Base-by-base conservation (phyloP, 2,797 vertebrate genomes). In the Coregonus ussuriensis region DNA sequence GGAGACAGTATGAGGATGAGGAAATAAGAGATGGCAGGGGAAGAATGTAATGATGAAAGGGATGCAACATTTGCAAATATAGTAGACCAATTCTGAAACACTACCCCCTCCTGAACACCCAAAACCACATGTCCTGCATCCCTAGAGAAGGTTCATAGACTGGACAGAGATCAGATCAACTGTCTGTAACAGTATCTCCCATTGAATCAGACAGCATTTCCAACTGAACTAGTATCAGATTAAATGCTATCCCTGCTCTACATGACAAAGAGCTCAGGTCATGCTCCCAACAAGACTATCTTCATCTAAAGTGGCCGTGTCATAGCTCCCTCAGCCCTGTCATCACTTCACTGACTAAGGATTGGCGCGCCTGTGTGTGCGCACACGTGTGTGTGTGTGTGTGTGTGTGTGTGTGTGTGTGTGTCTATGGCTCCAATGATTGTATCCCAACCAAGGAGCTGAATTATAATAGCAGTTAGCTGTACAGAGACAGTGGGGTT, bases 11-110 rank as follows among this genome's bases (percentile, higher is more conserved):
- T 33, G 15, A 41, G 59, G 65, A 70, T 25, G 73, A 59, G 54
- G 3, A 75, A 88, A 80, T 77, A 4, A 62, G 68, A 33, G 67
- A 68, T 81, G 84, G 87, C 75, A 71, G 33, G 75, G 71, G 16
- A 76, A 68, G 67, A 35, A 74, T 29, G 71, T 77, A 80, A 83
- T 53, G 21, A 77, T 65, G 18, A 14, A 11, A 56, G 21, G 59
- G 54, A 53, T 62, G 9, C 13, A 21, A 81, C 79, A 77, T 51
- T 82, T 74, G 81, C 79, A 56, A 77, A 71, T 53, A 75, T 56
- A 73, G 4, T 13, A 51, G 59, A 72, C 74, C 71, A 72, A 76
- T 77, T 82, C 53, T 74, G 67, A 89, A 78, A 81, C 81, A 54
- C 3, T 37, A 71, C 16, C 69, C 69, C 3, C 18, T 21, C 41